Evolutionary conservation across 2,888 invertebrate genomes (phyloP).

Genomic region (Brenthis hecate): DNA sequence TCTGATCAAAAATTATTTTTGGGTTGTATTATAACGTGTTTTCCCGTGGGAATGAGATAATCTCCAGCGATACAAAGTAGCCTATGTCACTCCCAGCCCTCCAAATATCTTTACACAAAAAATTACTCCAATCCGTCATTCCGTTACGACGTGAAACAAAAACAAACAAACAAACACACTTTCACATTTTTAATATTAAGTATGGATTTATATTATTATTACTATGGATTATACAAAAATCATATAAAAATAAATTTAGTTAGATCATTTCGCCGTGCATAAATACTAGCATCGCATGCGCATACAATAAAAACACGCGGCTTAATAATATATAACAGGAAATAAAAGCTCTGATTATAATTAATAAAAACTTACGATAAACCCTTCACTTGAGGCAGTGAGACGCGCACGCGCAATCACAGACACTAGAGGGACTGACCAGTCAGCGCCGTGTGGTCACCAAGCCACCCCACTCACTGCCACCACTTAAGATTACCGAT

Average conservation of each 20-base stretch:
- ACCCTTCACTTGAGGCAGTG: slow-evolving; percentile 37
- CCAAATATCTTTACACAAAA: too few relatives aligned
- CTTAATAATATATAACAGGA: slow-evolving; percentile 3
- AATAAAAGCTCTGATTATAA: not conserved
- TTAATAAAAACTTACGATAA: slow-evolving; percentile 45
- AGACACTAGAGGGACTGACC: slow-evolving; percentile 50
- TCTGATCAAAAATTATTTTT: too few relatives aligned
- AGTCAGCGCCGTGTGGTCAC: slow-evolving; percentile 44
- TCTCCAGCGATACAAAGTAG: too few relatives aligned
- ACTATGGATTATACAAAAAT: too few relatives aligned
- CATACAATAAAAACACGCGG: slow-evolving; percentile 2
- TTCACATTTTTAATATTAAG: too few relatives aligned
- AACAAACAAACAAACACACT: too few relatives aligned
- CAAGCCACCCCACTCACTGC: slow-evolving; percentile 48
- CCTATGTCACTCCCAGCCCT: too few relatives aligned
- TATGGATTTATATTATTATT: too few relatives aligned
- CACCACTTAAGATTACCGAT: slow-evolving; percentile 43
- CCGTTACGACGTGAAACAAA: too few relatives aligned
- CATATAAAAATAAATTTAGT: not conserved
- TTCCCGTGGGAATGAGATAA: too few relatives aligned
- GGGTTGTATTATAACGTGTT: too few relatives aligned
- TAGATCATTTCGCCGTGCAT: slow-evolving; percentile 19
- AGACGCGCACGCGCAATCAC: slow-evolving; percentile 50
- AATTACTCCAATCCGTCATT: too few relatives aligned
- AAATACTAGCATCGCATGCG: slow-evolving; percentile 28